Conservation (phyloP, 1,140 invertebrate species). For the Alviniconcha marisindica region DNA sequence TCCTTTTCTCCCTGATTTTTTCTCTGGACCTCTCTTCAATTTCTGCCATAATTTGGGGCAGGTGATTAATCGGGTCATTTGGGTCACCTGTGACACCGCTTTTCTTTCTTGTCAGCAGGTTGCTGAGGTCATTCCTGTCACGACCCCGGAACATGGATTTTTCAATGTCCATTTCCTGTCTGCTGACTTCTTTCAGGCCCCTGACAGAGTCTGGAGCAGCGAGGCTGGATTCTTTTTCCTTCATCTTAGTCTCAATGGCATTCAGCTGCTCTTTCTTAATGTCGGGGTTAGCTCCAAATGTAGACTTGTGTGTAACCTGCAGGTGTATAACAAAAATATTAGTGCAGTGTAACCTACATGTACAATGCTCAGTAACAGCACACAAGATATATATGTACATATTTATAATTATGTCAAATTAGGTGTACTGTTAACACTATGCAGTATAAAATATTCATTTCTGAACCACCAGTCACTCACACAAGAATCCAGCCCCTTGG, state of each 20-base stretch:
- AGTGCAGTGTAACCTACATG: too few species aligned
- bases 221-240: conserved; percentile 46
- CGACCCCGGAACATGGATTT: conserved; percentile 51
- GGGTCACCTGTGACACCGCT: conserved; percentile 33
- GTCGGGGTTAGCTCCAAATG: conserved; percentile 46
- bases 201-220: conserved; percentile 54
- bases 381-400: too few species aligned
- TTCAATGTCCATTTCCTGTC: conserved; percentile 68
- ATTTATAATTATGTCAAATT: too few species aligned
- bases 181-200: conserved; percentile 51
- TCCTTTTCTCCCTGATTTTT: conserved; percentile 25
- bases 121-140: conserved; percentile 47
- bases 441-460: background rate
- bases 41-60: conserved; percentile 57
- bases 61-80: conserved; percentile 58
- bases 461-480: background rate
- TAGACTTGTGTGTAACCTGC: background rate
- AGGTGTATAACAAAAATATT: too few species aligned
- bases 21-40: conserved; percentile 20
- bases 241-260: conserved; percentile 65
- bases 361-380: too few species aligned
- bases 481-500: background rate
- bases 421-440: too few species aligned
- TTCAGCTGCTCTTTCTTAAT: conserved; percentile 46
- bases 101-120: conserved; percentile 44